These are phyloP conservation scores for Iguana delicatissima DNA, from an alignment of 2,797 vertebrate species.

Conservation along the genomic window DNA sequence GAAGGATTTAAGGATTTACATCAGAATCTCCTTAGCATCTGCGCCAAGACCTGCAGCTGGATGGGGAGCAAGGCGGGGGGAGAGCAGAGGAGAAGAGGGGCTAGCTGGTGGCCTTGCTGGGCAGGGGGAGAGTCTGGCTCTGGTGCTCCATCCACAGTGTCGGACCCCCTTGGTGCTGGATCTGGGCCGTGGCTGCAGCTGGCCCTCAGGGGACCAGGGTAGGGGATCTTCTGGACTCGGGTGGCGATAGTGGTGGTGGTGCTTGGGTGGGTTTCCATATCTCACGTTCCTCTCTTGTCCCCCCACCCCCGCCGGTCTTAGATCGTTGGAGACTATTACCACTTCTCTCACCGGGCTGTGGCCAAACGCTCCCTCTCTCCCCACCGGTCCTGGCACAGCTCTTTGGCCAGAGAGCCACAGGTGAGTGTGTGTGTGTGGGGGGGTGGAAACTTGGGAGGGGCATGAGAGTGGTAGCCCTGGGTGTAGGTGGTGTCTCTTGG, in stretches of 20 bases:
- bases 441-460: too few relatives aligned
- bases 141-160: too few relatives aligned
- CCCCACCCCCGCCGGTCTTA: slow-evolving; percentile 67
- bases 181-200: neutral
- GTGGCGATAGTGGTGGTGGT: too few relatives aligned
- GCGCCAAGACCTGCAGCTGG: neutral
- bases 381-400: slow-evolving; percentile 83
- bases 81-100: neutral
- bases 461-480: too few relatives aligned
- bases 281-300: slow-evolving; percentile 9
- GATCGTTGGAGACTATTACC: slow-evolving; percentile 92
- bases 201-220: neutral
- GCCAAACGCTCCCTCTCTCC: slow-evolving; percentile 88
- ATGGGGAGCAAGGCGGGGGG: neutral
- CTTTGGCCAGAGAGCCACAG: slow-evolving; percentile 85
- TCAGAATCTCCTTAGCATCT: neutral
- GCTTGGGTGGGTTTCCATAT: neutral
- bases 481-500: too few relatives aligned
- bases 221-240: neutral
- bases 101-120: neutral
- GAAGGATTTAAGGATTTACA: neutral
- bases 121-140: neutral
- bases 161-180: too few relatives aligned
- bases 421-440: slow-evolving; percentile 70
- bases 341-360: slow-evolving; percentile 88